These are phyloP conservation scores for Leptinotarsa juncta DNA, from an alignment of 2,888 invertebrate species.

Conservation along the genomic window DNA sequence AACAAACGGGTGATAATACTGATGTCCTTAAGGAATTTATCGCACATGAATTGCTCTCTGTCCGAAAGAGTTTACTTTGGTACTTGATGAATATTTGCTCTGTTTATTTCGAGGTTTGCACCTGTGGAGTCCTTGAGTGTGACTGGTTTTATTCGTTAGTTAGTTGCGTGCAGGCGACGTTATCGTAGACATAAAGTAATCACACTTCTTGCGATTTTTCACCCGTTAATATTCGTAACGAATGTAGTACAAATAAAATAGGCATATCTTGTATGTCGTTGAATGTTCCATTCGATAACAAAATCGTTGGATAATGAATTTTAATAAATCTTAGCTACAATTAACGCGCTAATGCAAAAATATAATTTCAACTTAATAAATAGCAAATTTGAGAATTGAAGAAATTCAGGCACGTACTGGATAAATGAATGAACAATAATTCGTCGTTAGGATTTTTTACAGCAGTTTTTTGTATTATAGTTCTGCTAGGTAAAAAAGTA, in stretches of 20 bases:
- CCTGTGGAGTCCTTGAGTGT: slow-evolving; percentile 17
- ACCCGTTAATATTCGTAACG: slow-evolving; percentile 2
- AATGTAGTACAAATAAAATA: slow-evolving; percentile 13
- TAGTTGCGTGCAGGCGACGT: background rate
- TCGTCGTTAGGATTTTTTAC: too few species aligned
- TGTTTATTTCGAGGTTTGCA: slow-evolving; percentile 4
- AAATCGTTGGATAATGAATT: background rate
- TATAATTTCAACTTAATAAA: too few species aligned
- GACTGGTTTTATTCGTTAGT: slow-evolving; percentile 7
- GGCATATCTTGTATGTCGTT: slow-evolving; percentile 8
- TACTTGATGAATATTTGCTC: slow-evolving; percentile 12
- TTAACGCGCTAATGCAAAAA: too few species aligned
- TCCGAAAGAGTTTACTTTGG: slow-evolving; percentile 8
- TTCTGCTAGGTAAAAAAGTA: too few species aligned
- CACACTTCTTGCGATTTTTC: slow-evolving; percentile 9
- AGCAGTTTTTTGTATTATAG: too few species aligned
- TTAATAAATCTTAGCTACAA: background rate
- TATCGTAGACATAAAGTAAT: slow-evolving; percentile 18
- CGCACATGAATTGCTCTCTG: slow-evolving; percentile 3
- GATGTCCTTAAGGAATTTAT: slow-evolving; percentile 12
- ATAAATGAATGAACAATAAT: too few species aligned
- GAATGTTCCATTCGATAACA: slow-evolving; percentile 6
- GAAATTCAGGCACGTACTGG: too few species aligned
- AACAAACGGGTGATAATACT: background rate
- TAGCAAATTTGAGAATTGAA: too few species aligned